These are phyloP conservation scores for Hydroisotoma schaefferi DNA, from an alignment of 2,888 invertebrate species.

Conservation along the genomic window DNA sequence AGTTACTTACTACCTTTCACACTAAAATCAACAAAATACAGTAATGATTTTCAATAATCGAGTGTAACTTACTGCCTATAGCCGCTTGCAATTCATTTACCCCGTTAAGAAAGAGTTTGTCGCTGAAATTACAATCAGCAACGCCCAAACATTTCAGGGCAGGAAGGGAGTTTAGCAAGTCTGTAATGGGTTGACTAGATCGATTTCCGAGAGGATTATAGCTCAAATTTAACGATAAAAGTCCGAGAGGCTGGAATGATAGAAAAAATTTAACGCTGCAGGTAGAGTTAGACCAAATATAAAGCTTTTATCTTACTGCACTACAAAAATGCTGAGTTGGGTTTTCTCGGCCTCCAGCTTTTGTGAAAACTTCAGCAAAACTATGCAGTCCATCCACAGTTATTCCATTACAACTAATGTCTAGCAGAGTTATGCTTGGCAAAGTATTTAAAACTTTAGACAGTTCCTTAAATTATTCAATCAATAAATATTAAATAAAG, in stretches of 20 bases:
- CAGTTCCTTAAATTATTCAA: slow-evolving; percentile 32
- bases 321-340: background rate
- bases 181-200: slow-evolving; percentile 15
- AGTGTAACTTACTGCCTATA: slow-evolving; percentile 29
- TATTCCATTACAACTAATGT: slow-evolving; percentile 44
- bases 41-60: background rate
- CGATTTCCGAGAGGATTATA: slow-evolving; percentile 43
- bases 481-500: background rate
- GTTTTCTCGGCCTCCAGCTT: background rate
- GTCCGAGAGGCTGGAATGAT: slow-evolving; percentile 16
- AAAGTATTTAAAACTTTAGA: slow-evolving; percentile 29
- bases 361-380: slow-evolving; percentile 28
- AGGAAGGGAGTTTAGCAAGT: slow-evolving; percentile 26
- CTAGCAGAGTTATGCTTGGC: slow-evolving; percentile 26
- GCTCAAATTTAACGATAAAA: slow-evolving; percentile 30
- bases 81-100: slow-evolving; percentile 20
- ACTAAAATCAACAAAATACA: no score
- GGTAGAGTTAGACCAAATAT: background rate
- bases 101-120: slow-evolving; percentile 25
- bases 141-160: slow-evolving; percentile 29
- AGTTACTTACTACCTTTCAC: background rate
- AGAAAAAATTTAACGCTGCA: slow-evolving; percentile 1
- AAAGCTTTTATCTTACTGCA: background rate
- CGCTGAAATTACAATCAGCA: slow-evolving; percentile 36
- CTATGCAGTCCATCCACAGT: slow-evolving; percentile 17